Conservation (phyloP, 2,113 vertebrate species). For the Hiodon tergisus region DNA sequence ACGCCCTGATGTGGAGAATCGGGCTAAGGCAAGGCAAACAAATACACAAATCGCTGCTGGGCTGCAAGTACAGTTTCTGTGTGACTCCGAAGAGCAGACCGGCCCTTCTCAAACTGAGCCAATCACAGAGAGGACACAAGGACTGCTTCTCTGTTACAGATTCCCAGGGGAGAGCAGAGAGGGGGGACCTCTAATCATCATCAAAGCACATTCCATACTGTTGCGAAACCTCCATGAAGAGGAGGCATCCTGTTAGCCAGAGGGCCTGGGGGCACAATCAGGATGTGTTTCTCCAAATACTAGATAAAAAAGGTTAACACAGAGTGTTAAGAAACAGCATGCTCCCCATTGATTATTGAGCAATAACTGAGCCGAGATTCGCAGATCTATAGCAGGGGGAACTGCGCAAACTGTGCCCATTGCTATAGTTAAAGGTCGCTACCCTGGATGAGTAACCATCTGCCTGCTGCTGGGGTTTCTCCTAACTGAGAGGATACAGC, state of each 20-base stretch:
- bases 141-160: background rate
- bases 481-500: slow-evolving; percentile 29
- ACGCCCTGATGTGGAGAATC: slow-evolving; percentile 38
- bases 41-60: background rate
- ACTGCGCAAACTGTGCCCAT: background rate
- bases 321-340: slow-evolving; percentile 41
- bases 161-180: slow-evolving; percentile 5
- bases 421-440: slow-evolving; percentile 25
- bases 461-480: slow-evolving; percentile 22
- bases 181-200: slow-evolving; percentile 28
- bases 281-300: slow-evolving; percentile 29
- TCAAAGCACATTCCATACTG: slow-evolving; percentile 36
- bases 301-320: slow-evolving; percentile 18
- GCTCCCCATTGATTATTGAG: slow-evolving; percentile 55
- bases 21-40: background rate
- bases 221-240: slow-evolving; percentile 31
- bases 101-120: slow-evolving; percentile 2
- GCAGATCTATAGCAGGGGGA: slow-evolving; percentile 21
- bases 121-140: background rate
- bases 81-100: background rate
- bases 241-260: background rate
- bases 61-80: background rate
- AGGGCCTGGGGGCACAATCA: slow-evolving; percentile 24
- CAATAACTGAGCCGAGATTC: slow-evolving; percentile 47
- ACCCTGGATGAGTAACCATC: slow-evolving; percentile 22